Evolutionary conservation across 2,113 vertebrate genomes (phyloP).

Genomic region (Solea senegalensis): DNA sequence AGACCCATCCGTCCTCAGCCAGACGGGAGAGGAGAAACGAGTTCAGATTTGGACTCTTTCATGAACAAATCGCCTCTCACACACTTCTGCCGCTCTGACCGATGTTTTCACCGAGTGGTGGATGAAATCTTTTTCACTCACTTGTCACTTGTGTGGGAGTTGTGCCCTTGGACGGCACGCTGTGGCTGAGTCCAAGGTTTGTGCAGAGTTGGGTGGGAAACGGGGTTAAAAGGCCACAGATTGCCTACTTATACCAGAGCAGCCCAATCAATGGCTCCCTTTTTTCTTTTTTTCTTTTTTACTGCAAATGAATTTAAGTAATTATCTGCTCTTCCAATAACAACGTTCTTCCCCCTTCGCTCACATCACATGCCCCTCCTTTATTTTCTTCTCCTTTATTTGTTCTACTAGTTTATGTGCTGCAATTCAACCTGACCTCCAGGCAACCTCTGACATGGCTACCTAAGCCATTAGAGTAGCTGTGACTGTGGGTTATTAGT

Average conservation of each 20-base stretch:
- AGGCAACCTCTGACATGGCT: slow-evolving; percentile 74
- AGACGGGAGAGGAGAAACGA: slow-evolving; percentile 48
- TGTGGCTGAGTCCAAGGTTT: slow-evolving; percentile 45
- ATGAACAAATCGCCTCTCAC: slow-evolving; percentile 53
- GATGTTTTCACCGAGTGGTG: slow-evolving; percentile 41
- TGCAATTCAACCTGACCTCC: slow-evolving; percentile 83
- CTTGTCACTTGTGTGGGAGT: slow-evolving; percentile 67
- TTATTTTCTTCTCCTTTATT: slow-evolving; percentile 65
- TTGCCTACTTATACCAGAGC: slow-evolving; percentile 54
- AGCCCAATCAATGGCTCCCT: slow-evolving; percentile 67
- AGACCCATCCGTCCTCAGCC: slow-evolving; percentile 62
- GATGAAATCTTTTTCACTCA: slow-evolving; percentile 54
- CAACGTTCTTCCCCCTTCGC: slow-evolving; percentile 57
- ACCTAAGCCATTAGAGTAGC: slow-evolving; percentile 74
- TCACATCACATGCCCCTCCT: slow-evolving; percentile 62
- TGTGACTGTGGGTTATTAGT: slow-evolving; percentile 76
- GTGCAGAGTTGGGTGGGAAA: slow-evolving; percentile 48
- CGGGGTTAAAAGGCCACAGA: slow-evolving; percentile 68
- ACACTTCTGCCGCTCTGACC: slow-evolving; percentile 5
- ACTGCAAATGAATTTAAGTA: slow-evolving; percentile 74
- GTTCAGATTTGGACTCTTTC: slow-evolving; percentile 46
- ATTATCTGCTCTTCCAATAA: slow-evolving; percentile 71
- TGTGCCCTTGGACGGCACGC: slow-evolving; percentile 54
- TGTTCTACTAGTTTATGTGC: slow-evolving; percentile 75
- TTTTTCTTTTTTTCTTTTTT: slow-evolving; percentile 67